These are phyloP conservation scores for Lycocorax pyrrhopterus DNA, from an alignment of 2,113 vertebrate genomes.

Conservation along the genomic window DNA sequence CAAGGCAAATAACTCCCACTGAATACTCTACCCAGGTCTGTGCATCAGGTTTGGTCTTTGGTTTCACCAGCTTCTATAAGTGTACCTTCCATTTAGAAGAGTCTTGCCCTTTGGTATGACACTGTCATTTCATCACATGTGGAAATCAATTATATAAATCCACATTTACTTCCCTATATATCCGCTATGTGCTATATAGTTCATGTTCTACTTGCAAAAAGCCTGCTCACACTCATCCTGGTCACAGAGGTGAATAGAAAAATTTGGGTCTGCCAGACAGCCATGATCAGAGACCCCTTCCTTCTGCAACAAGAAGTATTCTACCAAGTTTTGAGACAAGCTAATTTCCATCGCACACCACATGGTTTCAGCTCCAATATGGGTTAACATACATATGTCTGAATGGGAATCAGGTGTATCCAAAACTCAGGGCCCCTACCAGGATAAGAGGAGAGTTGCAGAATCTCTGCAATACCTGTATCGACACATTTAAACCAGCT, in stretches of 20 bases:
- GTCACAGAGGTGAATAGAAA: not conserved
- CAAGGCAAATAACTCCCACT: not conserved
- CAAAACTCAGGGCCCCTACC: not conserved
- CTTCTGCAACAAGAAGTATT: not conserved
- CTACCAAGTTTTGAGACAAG: not conserved
- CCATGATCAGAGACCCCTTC: not conserved
- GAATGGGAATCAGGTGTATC: not conserved
- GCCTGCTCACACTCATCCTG: not conserved
- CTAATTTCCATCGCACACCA: not conserved
- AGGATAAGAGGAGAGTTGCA: not conserved
- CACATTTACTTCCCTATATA: not conserved
- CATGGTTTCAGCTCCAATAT: not conserved
- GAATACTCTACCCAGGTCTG: not conserved
- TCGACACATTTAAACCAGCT: slow-evolving; percentile 53
- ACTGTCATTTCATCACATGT: not conserved
- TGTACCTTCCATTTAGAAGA: not conserved
- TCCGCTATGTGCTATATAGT: not conserved
- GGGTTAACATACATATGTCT: not conserved
- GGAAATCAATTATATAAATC: not conserved
- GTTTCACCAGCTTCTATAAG: not conserved
- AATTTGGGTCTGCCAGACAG: not conserved
- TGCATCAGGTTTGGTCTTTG: not conserved
- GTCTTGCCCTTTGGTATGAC: not conserved
- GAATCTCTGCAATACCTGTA: slow-evolving; percentile 43
- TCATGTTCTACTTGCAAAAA: not conserved